phyloP scores from a whole-genome alignment of 2,113 vertebrate genomes.

The Pagrus major region DNA sequence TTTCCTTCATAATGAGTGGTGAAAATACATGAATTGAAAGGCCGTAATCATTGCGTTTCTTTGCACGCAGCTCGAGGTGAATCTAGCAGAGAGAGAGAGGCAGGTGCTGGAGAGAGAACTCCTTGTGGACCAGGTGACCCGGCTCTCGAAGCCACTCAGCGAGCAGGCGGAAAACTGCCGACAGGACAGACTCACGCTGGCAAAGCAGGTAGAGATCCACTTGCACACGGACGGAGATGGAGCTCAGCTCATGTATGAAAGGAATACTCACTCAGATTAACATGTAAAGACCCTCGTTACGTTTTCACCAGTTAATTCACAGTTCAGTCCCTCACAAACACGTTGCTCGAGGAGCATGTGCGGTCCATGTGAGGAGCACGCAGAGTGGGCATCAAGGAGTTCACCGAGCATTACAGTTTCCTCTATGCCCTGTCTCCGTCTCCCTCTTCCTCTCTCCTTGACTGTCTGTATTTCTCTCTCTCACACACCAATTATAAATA shows the following conservation, averaged over 20 bases:
- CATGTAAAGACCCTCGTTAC: not conserved
- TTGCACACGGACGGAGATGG: conserved; percentile 23
- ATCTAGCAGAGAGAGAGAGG: conserved; percentile 87
- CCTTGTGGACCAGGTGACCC: conserved; percentile 87
- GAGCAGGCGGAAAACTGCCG: conserved; percentile 78
- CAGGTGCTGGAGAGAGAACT: conserved; percentile 89
- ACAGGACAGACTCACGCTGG: conserved; percentile 84
- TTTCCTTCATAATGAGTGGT: too few relatives aligned
- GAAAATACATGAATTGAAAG: not conserved
- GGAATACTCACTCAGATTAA: not conserved
- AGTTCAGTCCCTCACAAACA: not conserved
- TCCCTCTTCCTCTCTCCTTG: not conserved
- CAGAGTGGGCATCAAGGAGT: conserved; percentile 40
- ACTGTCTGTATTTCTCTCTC: not conserved
- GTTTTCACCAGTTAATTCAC: conserved; percentile 9
- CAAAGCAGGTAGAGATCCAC: conserved; percentile 86
- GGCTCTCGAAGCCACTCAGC: conserved; percentile 80
- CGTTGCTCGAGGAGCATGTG: conserved; percentile 40
- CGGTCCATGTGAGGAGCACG: conserved; percentile 53
- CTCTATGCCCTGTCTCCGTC: not conserved
- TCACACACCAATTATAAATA: not conserved
- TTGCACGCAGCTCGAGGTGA: conserved; percentile 86
- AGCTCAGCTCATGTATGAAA: not conserved
- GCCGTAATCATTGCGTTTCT: not conserved
- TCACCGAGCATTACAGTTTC: conserved; percentile 45